phyloP scores from a whole-genome alignment of 2,797 vertebrate species.

The Nyctibius grandis region DNA sequence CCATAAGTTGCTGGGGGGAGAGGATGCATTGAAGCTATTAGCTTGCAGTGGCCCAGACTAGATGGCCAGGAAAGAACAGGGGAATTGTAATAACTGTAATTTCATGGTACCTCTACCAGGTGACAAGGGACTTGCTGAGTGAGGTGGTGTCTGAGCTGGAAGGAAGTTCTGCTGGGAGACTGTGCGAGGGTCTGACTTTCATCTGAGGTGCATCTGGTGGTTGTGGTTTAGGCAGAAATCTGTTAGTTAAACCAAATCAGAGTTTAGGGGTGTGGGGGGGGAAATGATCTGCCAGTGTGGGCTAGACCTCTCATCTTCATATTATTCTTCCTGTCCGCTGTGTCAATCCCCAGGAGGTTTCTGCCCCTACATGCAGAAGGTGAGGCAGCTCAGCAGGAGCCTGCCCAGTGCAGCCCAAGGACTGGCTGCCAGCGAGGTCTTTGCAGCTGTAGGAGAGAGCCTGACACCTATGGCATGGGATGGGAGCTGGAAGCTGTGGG shows the following conservation, averaged over 20 bases:
- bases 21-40: neutral
- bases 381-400: neutral
- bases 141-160: neutral
- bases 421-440: neutral
- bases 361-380: neutral
- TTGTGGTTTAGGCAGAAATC: constrained; percentile 28
- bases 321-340: neutral
- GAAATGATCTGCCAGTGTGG: neutral
- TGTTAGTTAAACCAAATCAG: neutral
- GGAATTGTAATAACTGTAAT: neutral
- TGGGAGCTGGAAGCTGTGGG: neutral
- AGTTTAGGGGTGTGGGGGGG: neutral
- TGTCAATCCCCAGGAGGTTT: neutral
- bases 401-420: neutral
- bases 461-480: neutral
- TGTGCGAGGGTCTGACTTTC: neutral
- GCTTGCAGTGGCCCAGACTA: neutral
- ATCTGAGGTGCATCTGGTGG: constrained; percentile 1
- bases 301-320: neutral
- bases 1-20: neutral
- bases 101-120: neutral
- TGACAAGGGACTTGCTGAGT: neutral
- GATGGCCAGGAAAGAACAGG: neutral
- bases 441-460: neutral
- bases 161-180: constrained; percentile 7